Evolutionary conservation across 2,113 vertebrate species (phyloP).

Genomic region (Saguinus imperator): DNA sequence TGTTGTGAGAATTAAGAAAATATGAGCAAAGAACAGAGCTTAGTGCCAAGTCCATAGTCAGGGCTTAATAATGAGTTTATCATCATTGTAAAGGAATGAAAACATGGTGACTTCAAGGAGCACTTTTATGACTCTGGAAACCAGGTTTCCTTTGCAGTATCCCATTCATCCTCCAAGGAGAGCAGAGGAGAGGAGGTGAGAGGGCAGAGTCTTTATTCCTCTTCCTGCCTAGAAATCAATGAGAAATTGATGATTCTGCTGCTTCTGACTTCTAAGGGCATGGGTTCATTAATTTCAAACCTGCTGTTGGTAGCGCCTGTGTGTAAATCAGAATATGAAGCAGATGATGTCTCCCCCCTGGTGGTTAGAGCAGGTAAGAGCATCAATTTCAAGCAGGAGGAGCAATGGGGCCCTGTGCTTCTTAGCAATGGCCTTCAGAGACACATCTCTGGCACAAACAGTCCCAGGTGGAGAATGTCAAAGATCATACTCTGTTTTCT

Average conservation of each 20-base stretch:
- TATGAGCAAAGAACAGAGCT: not conserved
- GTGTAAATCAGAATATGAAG: slow-evolving; percentile 29
- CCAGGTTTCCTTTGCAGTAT: not conserved
- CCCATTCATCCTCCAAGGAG: not conserved
- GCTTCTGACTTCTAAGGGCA: not conserved
- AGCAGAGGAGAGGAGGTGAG: not conserved
- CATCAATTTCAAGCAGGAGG: slow-evolving; percentile 12
- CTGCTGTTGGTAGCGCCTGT: not conserved
- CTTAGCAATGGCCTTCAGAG: slow-evolving; percentile 2
- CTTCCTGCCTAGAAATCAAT: slow-evolving; percentile 34
- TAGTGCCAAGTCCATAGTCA: not conserved
- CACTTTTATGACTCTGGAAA: not conserved
- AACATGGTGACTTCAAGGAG: not conserved
- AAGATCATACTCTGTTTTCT: not conserved
- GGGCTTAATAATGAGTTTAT: not conserved
- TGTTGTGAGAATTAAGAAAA: slow-evolving; percentile 29
- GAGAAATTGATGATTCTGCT: slow-evolving; percentile 43
- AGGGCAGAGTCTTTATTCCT: not conserved
- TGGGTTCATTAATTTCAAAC: slow-evolving; percentile 51
- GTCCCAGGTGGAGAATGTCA: not conserved
- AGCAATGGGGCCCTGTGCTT: not conserved
- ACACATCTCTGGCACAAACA: not conserved
- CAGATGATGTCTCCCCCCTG: slow-evolving; percentile 40
- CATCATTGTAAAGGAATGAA: not conserved
- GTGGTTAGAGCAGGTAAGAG: not conserved